Evolutionary conservation across 2,888 invertebrate genomes (phyloP), one percentile per base, ranked within the genome.

Genomic region (Leptinotarsa juncta): DNA sequence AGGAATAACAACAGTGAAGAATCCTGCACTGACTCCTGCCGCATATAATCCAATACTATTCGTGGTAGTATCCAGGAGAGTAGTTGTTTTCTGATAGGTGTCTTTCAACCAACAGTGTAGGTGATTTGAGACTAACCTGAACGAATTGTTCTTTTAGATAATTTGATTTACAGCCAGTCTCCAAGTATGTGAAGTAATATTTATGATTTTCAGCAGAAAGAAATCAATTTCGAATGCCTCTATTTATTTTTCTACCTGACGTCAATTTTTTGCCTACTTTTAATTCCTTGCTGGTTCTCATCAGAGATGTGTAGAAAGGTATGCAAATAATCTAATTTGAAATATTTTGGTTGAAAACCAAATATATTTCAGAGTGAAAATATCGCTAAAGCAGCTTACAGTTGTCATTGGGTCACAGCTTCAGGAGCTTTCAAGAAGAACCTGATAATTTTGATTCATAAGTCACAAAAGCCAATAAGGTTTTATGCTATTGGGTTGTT

Each of bases 231-330:
- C 57, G 77, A 79, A 51, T 78, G 77, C 62, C 70, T 81, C 15
- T 76, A 67, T 48, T 65, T 81, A 32, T 18, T 74, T 16, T 18
- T 70, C 12, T 81, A 80, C 53, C 78, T 73, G 62, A 12, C 67
- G 1, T 62, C 79, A 4, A 75, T 78, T 15, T 60, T 67, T 16
- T 65, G 57, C 42, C 65, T 80, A 15, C 42, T 81, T 3, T 53
- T 80, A n/a, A 68, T 79, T 26, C 78, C 81, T 32, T 79, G 81
- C 66, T 81, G 81, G 81, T 81, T 79, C 73, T 75, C 79, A 10
- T 77, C 79, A 16, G 78, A 81, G 65, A 78, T 79, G 75, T 73
- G 74, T 23, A 69, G 71, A 57, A 78, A 79, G 70, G 81, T 57
- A 14, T 16, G 16, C n/a, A 16, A 53, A 53, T 53, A 53, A 5